Conservation (phyloP, 2,888 invertebrate species). For the Drosophila bunnanda region DNA sequence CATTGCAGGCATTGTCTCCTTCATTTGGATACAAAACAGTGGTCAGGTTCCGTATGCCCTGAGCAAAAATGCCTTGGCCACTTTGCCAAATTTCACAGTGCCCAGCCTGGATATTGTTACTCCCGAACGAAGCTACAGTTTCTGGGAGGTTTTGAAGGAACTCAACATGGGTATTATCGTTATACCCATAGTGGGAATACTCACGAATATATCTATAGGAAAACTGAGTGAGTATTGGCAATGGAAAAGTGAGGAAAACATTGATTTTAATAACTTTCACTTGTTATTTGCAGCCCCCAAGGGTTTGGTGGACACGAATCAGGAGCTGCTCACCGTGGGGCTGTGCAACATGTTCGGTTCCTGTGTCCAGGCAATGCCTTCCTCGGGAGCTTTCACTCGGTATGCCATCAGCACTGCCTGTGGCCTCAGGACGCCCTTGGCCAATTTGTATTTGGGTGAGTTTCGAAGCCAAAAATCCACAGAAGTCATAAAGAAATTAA, state of each 20-base stretch:
- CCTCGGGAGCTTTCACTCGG: conserved; percentile 93
- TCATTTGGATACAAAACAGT: conserved; percentile 84
- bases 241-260: too few relatives aligned
- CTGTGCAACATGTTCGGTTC: conserved; percentile 93
- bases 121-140: conserved; percentile 86
- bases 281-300: conserved; percentile 86
- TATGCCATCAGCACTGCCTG: conserved; percentile 95
- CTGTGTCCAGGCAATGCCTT: conserved; percentile 94
- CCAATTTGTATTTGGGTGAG: conserved; percentile 83
- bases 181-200: conserved; percentile 93
- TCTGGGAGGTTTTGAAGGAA: conserved; percentile 88
- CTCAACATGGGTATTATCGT: conserved; percentile 92
- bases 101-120: conserved; percentile 88
- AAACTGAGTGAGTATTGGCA: conserved; percentile 91
- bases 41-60: conserved; percentile 87
- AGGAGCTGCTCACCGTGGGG: conserved; percentile 95
- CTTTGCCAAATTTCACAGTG: conserved; percentile 88
- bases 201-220: conserved; percentile 97
- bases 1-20: conserved; percentile 87
- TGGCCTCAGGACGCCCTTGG: conserved; percentile 93
- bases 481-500: neutral
- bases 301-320: conserved; percentile 91
- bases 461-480: neutral
- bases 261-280: neutral
- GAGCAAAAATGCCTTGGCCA: conserved; percentile 86